These are phyloP conservation scores for Varanus komodoensis DNA, from an alignment of 2,113 vertebrate species.

Conservation along the genomic window DNA sequence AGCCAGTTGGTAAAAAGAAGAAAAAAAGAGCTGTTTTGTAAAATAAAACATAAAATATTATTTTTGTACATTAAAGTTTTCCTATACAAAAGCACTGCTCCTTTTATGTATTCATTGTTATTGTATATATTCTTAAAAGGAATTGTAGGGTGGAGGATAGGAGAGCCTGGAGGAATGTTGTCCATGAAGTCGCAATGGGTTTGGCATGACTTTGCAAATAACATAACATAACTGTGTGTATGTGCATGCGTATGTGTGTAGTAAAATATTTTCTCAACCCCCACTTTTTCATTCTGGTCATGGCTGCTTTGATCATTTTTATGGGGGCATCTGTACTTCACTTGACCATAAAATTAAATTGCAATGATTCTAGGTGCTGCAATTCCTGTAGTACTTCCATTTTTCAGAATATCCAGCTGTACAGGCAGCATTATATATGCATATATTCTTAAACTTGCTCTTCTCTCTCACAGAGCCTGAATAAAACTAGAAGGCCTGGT, in stretches of 20 bases:
- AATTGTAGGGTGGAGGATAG: not conserved
- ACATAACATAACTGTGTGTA: not conserved
- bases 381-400: not conserved
- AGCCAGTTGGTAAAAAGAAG: conserved; percentile 23
- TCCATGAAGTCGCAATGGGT: too few species aligned
- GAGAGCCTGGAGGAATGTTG: too few species aligned
- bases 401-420: not conserved
- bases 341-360: not conserved
- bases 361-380: not conserved
- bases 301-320: not conserved
- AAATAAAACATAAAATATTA: not conserved
- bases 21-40: not conserved
- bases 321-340: not conserved
- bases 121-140: not conserved
- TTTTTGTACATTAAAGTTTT: not conserved
- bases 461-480: not conserved
- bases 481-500: not conserved
- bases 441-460: not conserved
- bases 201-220: too few species aligned
- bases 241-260: not conserved
- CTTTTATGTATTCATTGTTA: not conserved
- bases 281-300: not conserved
- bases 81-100: not conserved
- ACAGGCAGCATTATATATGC: not conserved
- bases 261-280: not conserved